Evolutionary conservation across 2,113 vertebrate species (phyloP), one percentile per base, ranked within the genome.

Genomic region (Microcebus jonahi): DNA sequence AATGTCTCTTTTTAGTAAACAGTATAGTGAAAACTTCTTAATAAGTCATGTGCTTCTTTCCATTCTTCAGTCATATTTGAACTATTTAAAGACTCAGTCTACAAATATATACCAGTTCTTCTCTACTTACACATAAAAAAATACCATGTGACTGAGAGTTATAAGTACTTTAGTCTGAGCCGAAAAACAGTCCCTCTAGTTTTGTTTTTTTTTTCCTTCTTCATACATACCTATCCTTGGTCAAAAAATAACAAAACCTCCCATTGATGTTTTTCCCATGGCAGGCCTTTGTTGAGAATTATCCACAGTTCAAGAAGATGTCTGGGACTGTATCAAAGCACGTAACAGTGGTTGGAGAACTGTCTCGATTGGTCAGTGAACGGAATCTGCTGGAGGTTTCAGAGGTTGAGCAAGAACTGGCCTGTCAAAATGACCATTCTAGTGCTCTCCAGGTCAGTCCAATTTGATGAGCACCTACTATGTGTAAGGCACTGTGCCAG

Each of bases 301-400:
- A 99, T 95, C 99, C 99, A 0, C 99, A 99, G 98, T 99, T 99
- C 97, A 99, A 99, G 98, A 99, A 99, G 98, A 99, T 99, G 99
- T 99, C 99, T 0, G 99, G 99, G 53, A 99, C 99, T 0, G 99
- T 99, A 21, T 99, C 99, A 15, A 99, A 99, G 98, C 99, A 99
- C 0, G 99, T 99, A 98, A 99, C 99, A 0, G 99, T 99, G 90
- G 99, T 99, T 25, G 99, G 99, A 7, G 99, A 99, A 63, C 97
- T 99, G 84, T 99, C 99, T 0, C 98, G 99, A 0, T 97, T 99
- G 79, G 99, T 99, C 77, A 97, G 98, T 0, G 99, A 99, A 92
- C 94, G 99, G 96, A 99, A 98, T 95, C 98, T 99, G 59, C 98
- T 99, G 98, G 99, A 99, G 95, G 99, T 99, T 70, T 99, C 99